Percentiles rank a stretch among this genome's conserved stretches.
Conservation (phyloP, 2,797 vertebrate species). For the Tinamus major region DNA sequence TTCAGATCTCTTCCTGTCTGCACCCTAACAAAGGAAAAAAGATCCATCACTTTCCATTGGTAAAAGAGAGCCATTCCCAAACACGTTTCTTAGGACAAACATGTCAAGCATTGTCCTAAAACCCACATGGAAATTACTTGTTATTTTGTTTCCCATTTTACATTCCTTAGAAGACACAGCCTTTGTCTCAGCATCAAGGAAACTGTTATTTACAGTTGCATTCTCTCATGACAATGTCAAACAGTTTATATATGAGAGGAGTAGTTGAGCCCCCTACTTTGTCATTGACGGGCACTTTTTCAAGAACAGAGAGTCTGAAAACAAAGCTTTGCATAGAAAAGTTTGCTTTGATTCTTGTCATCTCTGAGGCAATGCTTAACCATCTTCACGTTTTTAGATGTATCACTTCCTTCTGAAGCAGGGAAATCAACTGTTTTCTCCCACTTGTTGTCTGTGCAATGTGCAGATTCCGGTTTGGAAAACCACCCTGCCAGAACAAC, state of each 20-base stretch:
- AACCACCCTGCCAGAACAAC: slow-evolving; percentile 50
- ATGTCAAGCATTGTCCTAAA: not conserved
- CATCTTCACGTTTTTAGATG: slow-evolving; percentile 45
- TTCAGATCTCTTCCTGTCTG: not conserved
- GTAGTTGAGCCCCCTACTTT: slow-evolving; percentile 27
- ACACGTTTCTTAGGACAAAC: not conserved
- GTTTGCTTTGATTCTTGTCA: slow-evolving; percentile 43
- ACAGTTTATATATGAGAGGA: not conserved
- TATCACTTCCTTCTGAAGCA: slow-evolving; percentile 56
- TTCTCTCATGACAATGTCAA: slow-evolving; percentile 26
- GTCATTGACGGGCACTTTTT: not conserved
- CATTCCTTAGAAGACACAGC: slow-evolving; percentile 6
- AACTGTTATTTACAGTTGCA: slow-evolving; percentile 16
- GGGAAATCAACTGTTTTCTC: not conserved
- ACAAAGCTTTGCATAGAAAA: slow-evolving; percentile 45
- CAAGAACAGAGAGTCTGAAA: slow-evolving; percentile 28
- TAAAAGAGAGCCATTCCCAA: not conserved
- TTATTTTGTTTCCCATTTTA: not conserved
- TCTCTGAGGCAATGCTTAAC: slow-evolving; percentile 55
- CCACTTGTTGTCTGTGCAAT: not conserved
- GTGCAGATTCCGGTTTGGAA: slow-evolving; percentile 37
- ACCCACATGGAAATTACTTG: not conserved
- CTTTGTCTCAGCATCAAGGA: slow-evolving; percentile 22
- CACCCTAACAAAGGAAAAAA: not conserved
- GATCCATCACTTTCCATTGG: not conserved